These are phyloP conservation scores for Drosophila monieri DNA, from an alignment of 2,888 invertebrate genomes.

Conservation along the genomic window DNA sequence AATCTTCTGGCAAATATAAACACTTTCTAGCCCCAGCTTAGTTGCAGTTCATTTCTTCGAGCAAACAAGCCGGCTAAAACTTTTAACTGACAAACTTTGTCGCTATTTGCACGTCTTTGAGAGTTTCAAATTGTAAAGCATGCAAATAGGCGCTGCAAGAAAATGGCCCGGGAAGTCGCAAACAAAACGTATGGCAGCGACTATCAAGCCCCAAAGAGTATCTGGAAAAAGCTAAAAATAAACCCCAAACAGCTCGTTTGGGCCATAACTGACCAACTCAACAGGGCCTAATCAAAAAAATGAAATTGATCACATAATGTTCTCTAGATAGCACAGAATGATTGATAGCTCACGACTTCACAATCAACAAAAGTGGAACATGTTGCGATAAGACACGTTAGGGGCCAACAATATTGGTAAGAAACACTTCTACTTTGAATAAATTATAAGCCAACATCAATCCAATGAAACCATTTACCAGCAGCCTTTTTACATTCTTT, in stretches of 20 bases:
- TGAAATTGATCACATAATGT: not conserved
- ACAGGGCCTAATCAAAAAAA: not conserved
- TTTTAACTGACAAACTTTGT: constrained; percentile 20
- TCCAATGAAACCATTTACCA: not conserved
- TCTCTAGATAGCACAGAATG: too few relatives aligned
- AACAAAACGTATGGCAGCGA: not conserved
- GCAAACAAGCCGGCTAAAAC: constrained; percentile 32
- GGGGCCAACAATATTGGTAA: too few relatives aligned
- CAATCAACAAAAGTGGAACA: constrained; percentile 4
- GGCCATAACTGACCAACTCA: constrained; percentile 30
- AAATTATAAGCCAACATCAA: not conserved
- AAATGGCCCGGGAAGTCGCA: constrained; percentile 4
- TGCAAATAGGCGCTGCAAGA: constrained; percentile 48
- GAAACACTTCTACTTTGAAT: not conserved
- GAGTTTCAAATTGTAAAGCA: constrained; percentile 33
- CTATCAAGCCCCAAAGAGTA: not conserved
- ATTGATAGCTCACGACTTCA: not conserved
- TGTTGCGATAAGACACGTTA: not conserved
- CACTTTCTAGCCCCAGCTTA: constrained; percentile 34
- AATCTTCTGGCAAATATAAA: constrained; percentile 43
- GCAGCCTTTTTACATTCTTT: not conserved
- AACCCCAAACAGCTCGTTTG: constrained; percentile 10
- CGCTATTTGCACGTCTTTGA: constrained; percentile 38
- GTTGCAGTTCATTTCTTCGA: constrained; percentile 42
- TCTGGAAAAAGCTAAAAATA: constrained; percentile 27